phyloP scores from a whole-genome alignment of 2,113 vertebrate genomes.

The Corynorhinus townsendii region DNA sequence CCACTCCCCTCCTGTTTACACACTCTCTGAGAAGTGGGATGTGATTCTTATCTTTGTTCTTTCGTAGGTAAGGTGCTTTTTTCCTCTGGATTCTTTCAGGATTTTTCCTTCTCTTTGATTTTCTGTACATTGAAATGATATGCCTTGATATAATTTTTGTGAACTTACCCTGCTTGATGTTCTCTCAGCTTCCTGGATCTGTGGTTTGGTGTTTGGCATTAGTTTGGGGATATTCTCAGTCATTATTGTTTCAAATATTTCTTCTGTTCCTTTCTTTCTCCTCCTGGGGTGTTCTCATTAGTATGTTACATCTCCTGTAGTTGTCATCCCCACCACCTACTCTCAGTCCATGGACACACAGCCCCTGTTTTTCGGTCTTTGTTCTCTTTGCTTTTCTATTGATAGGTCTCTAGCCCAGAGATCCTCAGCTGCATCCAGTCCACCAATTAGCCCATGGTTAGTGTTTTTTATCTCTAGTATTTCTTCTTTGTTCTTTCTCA shows the following conservation, averaged over 20 bases:
- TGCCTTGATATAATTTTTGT: not conserved
- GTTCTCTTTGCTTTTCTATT: not conserved
- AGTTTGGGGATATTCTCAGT: not conserved
- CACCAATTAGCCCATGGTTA: not conserved
- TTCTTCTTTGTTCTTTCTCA: not conserved
- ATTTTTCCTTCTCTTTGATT: not conserved
- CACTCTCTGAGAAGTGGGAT: not conserved
- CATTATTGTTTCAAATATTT: not conserved
- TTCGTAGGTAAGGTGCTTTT: not conserved
- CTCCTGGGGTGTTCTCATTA: not conserved
- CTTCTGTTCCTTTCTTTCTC: not conserved
- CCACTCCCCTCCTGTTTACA: not conserved
- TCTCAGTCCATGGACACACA: not conserved
- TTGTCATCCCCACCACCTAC: not conserved
- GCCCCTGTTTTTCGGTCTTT: not conserved
- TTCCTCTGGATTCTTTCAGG: not conserved
- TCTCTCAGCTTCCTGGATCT: not conserved
- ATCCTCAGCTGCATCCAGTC: not conserved
- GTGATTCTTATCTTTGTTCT: not conserved
- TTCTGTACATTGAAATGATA: not conserved
- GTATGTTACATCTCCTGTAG: not conserved
- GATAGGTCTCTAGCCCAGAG: not conserved
- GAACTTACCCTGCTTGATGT: not conserved
- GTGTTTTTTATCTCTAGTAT: not conserved
- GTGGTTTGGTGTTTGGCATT: not conserved